Base-by-base conservation (phyloP, 2,888 invertebrate genomes). In the Heliconius sara region DNA sequence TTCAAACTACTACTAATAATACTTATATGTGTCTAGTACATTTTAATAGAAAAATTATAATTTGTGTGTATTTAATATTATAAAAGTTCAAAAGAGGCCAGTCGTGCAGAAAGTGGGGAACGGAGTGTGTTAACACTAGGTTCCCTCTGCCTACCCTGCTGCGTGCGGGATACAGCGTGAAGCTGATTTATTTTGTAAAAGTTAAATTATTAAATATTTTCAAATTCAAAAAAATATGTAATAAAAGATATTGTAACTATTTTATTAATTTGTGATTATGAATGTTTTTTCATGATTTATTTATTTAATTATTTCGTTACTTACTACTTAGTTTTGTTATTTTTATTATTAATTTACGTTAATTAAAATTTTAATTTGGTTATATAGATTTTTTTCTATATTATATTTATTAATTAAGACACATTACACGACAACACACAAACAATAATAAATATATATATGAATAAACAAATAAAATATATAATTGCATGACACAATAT, bases 401-500 rank as follows among this genome's bases (percentile, higher is more conserved):
- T 65, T n/a, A 60, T n/a, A 60, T 12, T 12, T 3, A 60, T 60
- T n/a, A 12, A 22, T 60, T 60, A 60, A 10, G 0, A 60, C n/a
- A 60, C 10, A n/a, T n/a, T 3, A 60, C 22, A 60, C 60, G 3
- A 22, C 52, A 60, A n/a, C 79, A 65, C 73, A 77, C 77, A 70
- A 65, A 47, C 60, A 30, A 34, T 57, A n/a, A 30, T 52, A 27
- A 9, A 73, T 22, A 75, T 74, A 3, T 63, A 34, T 60, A 16
- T 73, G 25, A 25, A 16, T 73, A 39, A 34, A 57, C 7, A 73
- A 7, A 73, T 16, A 34, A 84, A 80, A 82, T 85, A 85, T 85
- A 85, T 87, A 84, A 82, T 74, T 79, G 81, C 81, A 83, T 83
- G 87, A 86, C 83, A 85, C 85, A 88, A 84, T 65, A 16, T 47